A percentile compares a stretch with the other conserved stretches of the same genome.
Conservation (phyloP, 2,888 invertebrate genomes). For the Synergus umbraculus region DNA sequence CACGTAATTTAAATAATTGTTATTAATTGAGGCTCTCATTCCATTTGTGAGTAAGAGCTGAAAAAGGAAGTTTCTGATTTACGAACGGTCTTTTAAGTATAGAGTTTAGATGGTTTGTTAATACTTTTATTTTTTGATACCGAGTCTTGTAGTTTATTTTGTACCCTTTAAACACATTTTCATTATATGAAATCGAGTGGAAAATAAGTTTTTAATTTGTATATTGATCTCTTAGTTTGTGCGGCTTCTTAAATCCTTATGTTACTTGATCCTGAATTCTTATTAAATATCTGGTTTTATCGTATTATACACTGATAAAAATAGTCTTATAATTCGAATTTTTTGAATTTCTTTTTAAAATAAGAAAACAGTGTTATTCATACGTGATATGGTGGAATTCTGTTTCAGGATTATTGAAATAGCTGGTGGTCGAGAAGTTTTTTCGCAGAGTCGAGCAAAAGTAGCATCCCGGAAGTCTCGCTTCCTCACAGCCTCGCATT, state of each 20-base stretch:
- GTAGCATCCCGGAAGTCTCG: slow-evolving; percentile 85
- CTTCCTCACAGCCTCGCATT: slow-evolving; percentile 77
- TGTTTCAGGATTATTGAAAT: slow-evolving; percentile 83
- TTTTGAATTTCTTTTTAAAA: too few relatives aligned
- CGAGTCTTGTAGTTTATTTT: neutral
- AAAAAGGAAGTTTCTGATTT: neutral
- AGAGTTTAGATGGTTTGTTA: neutral
- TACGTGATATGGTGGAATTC: neutral
- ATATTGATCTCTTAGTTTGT: neutral
- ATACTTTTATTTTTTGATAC: neutral
- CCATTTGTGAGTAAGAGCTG: neutral
- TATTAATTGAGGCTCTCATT: neutral
- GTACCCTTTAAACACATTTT: neutral
- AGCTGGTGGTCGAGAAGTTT: slow-evolving; percentile 91
- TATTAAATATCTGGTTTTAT: neutral
- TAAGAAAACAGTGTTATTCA: too few relatives aligned
- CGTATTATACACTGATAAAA: neutral
- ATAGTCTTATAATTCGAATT: neutral
- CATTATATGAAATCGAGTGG: neutral
- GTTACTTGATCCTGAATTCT: neutral
- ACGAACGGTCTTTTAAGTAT: neutral
- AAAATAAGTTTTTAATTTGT: neutral
- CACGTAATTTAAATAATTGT: neutral
- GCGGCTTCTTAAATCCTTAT: neutral
- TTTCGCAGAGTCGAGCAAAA: slow-evolving; percentile 89